Base-by-base conservation (phyloP, 2,888 invertebrate species). In the Xestia xanthographa region DNA sequence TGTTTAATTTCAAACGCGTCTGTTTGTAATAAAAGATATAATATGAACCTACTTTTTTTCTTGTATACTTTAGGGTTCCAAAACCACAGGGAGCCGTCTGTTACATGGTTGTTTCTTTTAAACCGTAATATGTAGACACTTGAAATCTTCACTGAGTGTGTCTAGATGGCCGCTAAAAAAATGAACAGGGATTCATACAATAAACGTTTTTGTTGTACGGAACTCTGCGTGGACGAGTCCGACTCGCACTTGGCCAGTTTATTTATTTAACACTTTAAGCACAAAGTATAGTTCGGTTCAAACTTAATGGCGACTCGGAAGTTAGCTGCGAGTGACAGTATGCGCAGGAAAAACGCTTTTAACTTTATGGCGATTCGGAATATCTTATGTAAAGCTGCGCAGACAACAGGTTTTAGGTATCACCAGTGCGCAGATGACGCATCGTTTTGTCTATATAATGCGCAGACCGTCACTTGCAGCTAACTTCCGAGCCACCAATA, bases 1-100 rank as follows among this genome's bases (percentile, higher is more conserved):
- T 26, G n/a, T 67, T 68, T 68, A 48, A 76, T 76, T 76, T 76
- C 29, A 50, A 41, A 20, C 41, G 56, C 17, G 45, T 66, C 56
- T 26, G 17, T 45, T 56, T 38, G 38, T 56, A 45, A 66, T 17
- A 56, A 29, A 72, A 50, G 11, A 29, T 17, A 20, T 9, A 58
- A 50, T 50, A 50, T 56, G 26, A 56, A 53, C 12, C 5, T 5
- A 53, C n/a, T 12, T n/a, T 26, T 53, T 12, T n/a, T 26, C 1
- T 26, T 26, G 14, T 14, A 45, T 26, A 2, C 26, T 56, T 56
- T 5, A 26, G 56, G 56, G 14, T 56, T 53, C 22, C 53, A 0
- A 12, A n/a, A 11, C 48, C 2, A 8, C 17, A 48, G n/a, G 12
- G 53, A n/a, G 53, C 1, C 12, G 12, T 22, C n/a, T n/a, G 12